Evolutionary conservation across 2,888 invertebrate genomes (phyloP), one percentile per base, ranked within the genome.

Genomic region (Coenonympha glycerion): DNA sequence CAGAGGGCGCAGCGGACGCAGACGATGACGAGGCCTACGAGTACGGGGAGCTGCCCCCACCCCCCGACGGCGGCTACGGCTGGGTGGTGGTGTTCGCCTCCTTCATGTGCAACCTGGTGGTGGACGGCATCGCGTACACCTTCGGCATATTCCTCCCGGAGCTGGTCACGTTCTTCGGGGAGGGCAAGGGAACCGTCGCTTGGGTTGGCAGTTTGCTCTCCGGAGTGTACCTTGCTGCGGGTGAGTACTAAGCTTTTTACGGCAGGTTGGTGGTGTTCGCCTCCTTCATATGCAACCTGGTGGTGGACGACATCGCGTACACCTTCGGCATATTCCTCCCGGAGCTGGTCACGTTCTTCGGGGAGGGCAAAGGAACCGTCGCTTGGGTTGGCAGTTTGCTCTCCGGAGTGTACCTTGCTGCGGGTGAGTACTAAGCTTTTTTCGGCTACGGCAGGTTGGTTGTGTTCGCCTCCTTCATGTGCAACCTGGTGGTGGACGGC

Each of bases 231-330:
- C 90, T 99, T 41, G 93, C 95, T 66, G 96, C 95, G 58, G 99
- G 96, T 92, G 78, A 89, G 89, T 75, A 3, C 15, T 8, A 1
- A n/a, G 34, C 5, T 4, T 34, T 19, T n/a, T 24, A 8, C 24
- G 95, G 95, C 53, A 96, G 95, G 96, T 87, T 98, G 69, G 95
- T 99, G 71, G 98, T 98, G 47, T 92, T 96, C 68, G 97, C 97
- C 47, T 97, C 97, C 36, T 98, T 99, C 83, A 92, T 98, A 92
- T 97, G 97, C 85, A 98, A 99, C 90, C 91, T 99, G 89, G 95
- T 99, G 64, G 97, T 99, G 50, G 99, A 99, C 79, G 99, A 97
- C 64, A 97, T 99, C 58, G 96, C 97, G n/a, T 99, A 98, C 83
- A 96, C 98, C 5, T 99, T 99, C 79, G 98, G 99, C 47, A 94